Percentiles rank a stretch among this genome's conserved stretches.
Evolutionary conservation across 2,888 invertebrate genomes (phyloP).

Genomic region (Gymnosoma rotundatum): DNA sequence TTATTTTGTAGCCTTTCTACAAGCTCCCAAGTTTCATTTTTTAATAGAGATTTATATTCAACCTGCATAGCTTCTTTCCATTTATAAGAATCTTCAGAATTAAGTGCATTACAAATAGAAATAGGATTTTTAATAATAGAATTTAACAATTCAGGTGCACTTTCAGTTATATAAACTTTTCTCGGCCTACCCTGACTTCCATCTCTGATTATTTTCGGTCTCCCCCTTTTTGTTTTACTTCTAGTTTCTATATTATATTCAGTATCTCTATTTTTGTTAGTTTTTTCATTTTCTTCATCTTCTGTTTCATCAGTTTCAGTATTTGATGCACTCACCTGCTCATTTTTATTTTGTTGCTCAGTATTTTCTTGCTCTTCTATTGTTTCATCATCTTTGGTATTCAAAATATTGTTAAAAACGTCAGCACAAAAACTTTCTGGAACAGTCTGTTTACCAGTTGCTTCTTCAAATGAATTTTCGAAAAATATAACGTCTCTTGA

Average conservation of each 20-base stretch:
- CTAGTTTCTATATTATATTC: not conserved
- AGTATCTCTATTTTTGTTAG: not conserved
- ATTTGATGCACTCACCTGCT: not conserved
- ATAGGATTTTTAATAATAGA: constrained; percentile 53
- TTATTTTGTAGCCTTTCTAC: too few relatives aligned
- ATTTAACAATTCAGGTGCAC: constrained; percentile 43
- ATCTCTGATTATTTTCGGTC: constrained; percentile 35
- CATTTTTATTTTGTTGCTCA: too few relatives aligned
- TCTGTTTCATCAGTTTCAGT: not conserved
- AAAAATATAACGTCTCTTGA: constrained; percentile 71
- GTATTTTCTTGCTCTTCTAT: too few relatives aligned
- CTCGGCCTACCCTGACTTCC: constrained; percentile 45
- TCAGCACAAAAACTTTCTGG: not conserved
- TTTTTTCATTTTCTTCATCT: not conserved
- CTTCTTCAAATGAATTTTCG: constrained; percentile 60
- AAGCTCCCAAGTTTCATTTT: too few relatives aligned
- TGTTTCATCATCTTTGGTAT: not conserved
- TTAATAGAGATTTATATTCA: too few relatives aligned
- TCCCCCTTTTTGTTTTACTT: constrained; percentile 13
- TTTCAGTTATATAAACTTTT: constrained; percentile 40
- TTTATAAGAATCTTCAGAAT: not conserved
- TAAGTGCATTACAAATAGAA: constrained; percentile 47
- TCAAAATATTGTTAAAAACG: not conserved
- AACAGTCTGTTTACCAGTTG: not conserved
- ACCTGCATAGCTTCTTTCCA: too few relatives aligned